Conservation (phyloP, 2,888 invertebrate genomes). For the Hydriomena furcata region DNA sequence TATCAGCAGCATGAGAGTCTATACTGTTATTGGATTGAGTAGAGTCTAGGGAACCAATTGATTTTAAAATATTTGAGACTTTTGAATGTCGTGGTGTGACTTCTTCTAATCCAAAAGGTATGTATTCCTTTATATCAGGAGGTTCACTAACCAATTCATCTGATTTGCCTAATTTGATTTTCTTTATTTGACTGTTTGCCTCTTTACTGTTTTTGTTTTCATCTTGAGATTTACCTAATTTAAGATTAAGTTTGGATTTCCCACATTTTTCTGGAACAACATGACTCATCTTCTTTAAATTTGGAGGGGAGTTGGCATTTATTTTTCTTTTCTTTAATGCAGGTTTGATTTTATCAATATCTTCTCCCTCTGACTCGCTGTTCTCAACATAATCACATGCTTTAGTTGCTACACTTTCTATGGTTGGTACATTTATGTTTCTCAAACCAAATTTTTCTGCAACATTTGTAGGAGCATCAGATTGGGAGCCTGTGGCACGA, state of each 20-base stretch:
- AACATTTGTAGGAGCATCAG: conserved; percentile 32
- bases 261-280: conserved; percentile 6
- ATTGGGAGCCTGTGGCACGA: conserved; percentile 69
- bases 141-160: conserved; percentile 49
- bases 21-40: conserved; percentile 21
- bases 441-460: conserved; percentile 63
- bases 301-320: conserved; percentile 11
- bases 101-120: conserved; percentile 70
- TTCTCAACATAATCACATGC: conserved; percentile 87
- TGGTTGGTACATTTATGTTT: conserved; percentile 47
- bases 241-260: conserved; percentile 21
- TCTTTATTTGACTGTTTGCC: conserved; percentile 27
- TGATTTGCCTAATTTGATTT: conserved; percentile 32
- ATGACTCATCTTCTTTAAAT: conserved; percentile 4
- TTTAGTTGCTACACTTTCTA: conserved; percentile 47
- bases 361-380: conserved; percentile 86
- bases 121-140: conserved; percentile 70
- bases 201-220: conserved; percentile 19
- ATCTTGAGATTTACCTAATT: conserved; percentile 30
- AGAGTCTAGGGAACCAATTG: conserved; percentile 28
- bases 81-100: conserved; percentile 61
- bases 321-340: conserved; percentile 82
- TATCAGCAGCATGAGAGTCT: conserved; percentile 63
- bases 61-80: conserved; percentile 51
- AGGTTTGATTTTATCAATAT: conserved; percentile 78